Base-by-base conservation (phyloP, 2,888 invertebrate species). In the Endomychus coccineus region DNA sequence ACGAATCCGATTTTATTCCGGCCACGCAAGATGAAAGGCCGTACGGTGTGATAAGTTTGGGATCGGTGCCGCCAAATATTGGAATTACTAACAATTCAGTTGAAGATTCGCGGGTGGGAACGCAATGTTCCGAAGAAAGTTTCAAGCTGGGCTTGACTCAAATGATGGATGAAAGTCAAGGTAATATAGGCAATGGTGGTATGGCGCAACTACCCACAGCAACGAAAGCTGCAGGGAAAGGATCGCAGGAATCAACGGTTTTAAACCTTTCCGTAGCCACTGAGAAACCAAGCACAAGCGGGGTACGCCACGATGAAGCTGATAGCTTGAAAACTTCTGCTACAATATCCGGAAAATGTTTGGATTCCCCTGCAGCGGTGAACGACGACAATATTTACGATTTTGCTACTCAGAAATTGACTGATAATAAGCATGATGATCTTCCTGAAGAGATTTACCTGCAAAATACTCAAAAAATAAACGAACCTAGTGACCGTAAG, bases 141-240 rank as follows among this genome's bases (percentile, higher is more conserved):
- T 55, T 55, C 30, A 51, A 48, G 30, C 36, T 55, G 21, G 53
- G 51, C 4, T 39, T 55, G 27, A 54, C 54, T 0, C 49, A 55
- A 37, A 27, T 52, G 28, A 48, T 54, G 46, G 25, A 28, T 5
- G 38, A 38, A 17, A 42, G 42, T n/a, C n/a, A n/a, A n/a, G n/a
- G n/a, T n/a, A n/a, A n/a, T n/a, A n/a, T n/a, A n/a, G 22, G 17
- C 7, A 32, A 19, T 17, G 27, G 22, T 10, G 43, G 39, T n/a
- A n/a, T n/a, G n/a, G n/a, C n/a, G n/a, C n/a, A n/a, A n/a, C n/a
- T n/a, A n/a, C n/a, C n/a, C n/a, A n/a, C n/a, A n/a, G n/a, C n/a
- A n/a, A n/a, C n/a, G n/a, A n/a, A n/a, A n/a, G n/a, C n/a, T n/a
- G n/a, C n/a, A n/a, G n/a, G n/a, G n/a, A n/a, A n/a, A n/a, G n/a